Evolutionary conservation across 2,113 vertebrate genomes (phyloP).

Genomic region (Psittacula cyanocephala): DNA sequence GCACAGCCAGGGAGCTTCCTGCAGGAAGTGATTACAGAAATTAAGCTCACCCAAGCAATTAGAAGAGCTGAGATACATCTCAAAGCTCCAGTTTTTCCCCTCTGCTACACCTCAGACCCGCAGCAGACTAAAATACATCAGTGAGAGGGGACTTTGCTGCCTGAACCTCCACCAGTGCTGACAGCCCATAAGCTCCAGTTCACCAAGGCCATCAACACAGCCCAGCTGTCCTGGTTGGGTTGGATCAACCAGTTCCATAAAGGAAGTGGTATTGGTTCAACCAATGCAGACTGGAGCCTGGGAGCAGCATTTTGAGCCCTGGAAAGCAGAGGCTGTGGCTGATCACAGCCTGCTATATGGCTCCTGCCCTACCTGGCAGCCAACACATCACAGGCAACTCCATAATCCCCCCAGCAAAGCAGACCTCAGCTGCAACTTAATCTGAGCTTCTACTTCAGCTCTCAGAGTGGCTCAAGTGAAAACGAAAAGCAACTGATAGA

Average conservation of each 20-base stretch:
- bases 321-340: background rate
- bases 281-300: background rate
- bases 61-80: background rate
- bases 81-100: background rate
- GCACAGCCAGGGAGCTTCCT: background rate
- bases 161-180: background rate
- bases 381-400: background rate
- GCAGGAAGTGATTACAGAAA: background rate
- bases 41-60: background rate
- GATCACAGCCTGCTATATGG: background rate
- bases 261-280: background rate
- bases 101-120: background rate
- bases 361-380: background rate
- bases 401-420: slow-evolving; percentile 9
- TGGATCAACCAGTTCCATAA: background rate
- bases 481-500: slow-evolving; percentile 30
- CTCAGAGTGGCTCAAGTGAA: background rate
- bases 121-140: background rate
- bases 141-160: background rate
- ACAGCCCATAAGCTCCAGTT: background rate
- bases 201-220: background rate
- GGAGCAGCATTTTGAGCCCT: background rate
- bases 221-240: background rate
- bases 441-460: slow-evolving; percentile 13
- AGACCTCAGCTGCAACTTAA: slow-evolving; percentile 29